Conservation (phyloP, 2,797 vertebrate genomes). For the Sarcophilus harrisii region DNA sequence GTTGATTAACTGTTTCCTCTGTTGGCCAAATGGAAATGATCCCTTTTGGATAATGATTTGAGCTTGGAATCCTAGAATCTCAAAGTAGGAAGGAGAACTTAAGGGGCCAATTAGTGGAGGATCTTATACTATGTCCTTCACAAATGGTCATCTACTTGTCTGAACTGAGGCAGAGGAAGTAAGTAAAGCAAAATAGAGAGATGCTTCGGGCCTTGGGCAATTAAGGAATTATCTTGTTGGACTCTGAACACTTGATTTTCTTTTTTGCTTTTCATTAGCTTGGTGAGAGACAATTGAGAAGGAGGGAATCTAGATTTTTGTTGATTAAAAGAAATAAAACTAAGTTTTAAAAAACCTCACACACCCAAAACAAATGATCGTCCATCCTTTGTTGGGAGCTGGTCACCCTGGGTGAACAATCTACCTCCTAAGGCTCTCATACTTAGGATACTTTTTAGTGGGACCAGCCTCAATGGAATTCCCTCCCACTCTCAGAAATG, state of each 20-base stretch:
- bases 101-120: neutral
- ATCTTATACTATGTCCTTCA: too few relatives aligned
- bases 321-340: neutral
- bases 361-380: neutral
- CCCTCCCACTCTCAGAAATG: neutral
- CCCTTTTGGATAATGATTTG: neutral
- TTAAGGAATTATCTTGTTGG: neutral
- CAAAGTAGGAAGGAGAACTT: neutral
- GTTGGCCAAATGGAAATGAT: neutral
- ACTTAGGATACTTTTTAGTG: neutral
- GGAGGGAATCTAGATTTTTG: neutral
- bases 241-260: neutral
- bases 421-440: neutral
- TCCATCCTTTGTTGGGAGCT: neutral
- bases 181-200: neutral
- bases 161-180: neutral
- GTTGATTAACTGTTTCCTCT: neutral
- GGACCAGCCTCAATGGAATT: neutral
- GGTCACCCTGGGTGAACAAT: neutral
- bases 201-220: neutral
- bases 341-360: neutral
- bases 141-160: neutral
- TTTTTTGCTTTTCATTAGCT: neutral
- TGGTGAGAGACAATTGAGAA: neutral
- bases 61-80: neutral